Conservation (phyloP, 2,888 invertebrate species). For the Stictocephala bisonia region DNA sequence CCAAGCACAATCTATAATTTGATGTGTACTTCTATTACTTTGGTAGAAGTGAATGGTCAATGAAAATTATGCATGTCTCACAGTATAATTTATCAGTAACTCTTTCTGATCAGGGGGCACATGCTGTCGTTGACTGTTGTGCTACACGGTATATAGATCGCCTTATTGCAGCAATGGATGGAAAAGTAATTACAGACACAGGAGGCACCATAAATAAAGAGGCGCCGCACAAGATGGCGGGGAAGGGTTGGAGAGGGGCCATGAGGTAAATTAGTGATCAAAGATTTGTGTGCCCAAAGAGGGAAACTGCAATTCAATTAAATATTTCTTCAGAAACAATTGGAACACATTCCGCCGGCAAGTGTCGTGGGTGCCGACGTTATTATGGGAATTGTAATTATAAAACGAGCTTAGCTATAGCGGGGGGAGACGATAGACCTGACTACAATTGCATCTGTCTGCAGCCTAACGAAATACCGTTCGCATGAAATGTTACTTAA, state of each 20-base stretch:
- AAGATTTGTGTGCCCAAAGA: slow-evolving; percentile 40
- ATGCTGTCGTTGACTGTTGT: too few species aligned
- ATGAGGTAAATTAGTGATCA: slow-evolving; percentile 42
- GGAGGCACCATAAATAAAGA: slow-evolving; percentile 29
- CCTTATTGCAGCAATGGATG: neutral
- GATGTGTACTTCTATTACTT: too few species aligned
- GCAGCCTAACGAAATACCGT: slow-evolving; percentile 48
- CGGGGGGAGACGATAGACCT: slow-evolving; percentile 40
- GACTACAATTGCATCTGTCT: slow-evolving; percentile 50
- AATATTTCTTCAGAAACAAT: slow-evolving; percentile 57
- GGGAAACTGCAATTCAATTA: slow-evolving; percentile 52
- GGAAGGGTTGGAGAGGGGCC: slow-evolving; percentile 12
- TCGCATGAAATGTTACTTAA: slow-evolving; percentile 51
- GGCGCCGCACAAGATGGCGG: neutral
- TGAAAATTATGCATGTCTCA: too few species aligned
- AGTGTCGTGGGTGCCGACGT: slow-evolving; percentile 42
- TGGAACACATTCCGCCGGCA: slow-evolving; percentile 50
- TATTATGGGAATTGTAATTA: slow-evolving; percentile 50
- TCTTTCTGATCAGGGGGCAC: too few species aligned
- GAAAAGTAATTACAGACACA: slow-evolving; percentile 11
- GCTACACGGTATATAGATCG: too few species aligned
- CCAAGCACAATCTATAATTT: too few species aligned
- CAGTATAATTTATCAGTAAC: too few species aligned
- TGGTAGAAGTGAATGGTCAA: too few species aligned
- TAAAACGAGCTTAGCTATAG: slow-evolving; percentile 31